Evolutionary conservation across 2,888 invertebrate species (phyloP).

Genomic region (Sarcophaga caerulescens): DNA sequence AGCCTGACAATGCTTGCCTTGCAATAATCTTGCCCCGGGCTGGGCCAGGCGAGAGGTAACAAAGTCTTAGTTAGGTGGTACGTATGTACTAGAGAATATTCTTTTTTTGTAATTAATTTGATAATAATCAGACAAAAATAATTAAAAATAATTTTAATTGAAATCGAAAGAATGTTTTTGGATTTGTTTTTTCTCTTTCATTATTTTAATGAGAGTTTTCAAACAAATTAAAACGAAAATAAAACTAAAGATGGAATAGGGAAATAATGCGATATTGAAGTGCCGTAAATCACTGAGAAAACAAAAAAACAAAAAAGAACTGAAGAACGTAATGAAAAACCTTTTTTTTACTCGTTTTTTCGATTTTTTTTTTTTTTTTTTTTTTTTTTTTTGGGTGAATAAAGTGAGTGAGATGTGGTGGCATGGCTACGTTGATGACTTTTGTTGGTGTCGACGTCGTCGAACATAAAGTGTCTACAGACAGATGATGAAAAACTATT

Average conservation of each 20-base stretch:
- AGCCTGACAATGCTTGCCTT: neutral
- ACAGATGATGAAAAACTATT: conserved; percentile 63
- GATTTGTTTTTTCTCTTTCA: conserved; percentile 37
- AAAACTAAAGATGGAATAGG: neutral
- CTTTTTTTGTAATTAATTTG: conserved; percentile 76
- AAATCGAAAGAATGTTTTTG: conserved; percentile 76
- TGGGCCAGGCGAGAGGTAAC: neutral
- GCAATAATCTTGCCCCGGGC: neutral
- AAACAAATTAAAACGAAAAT: conserved; percentile 11
- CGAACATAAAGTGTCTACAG: conserved; percentile 46
- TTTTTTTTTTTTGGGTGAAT: neutral
- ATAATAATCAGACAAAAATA: conserved; percentile 80
- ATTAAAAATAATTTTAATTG: conserved; percentile 74
- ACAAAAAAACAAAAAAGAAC: conserved; percentile 1
- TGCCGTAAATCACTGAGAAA: conserved; percentile 54
- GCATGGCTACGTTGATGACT: neutral
- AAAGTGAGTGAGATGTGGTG: neutral
- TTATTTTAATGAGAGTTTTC: conserved; percentile 37
- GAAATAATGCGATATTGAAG: conserved; percentile 19
- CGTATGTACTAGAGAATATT: neutral
- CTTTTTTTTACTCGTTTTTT: conserved; percentile 13
- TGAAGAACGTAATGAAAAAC: conserved; percentile 21
- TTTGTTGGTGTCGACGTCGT: conserved; percentile 21
- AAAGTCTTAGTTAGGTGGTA: neutral
- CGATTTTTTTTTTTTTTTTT: too few relatives aligned